These are phyloP conservation scores for Anagyrus pseudococci DNA, from an alignment of 2,888 invertebrate genomes.

Conservation along the genomic window DNA sequence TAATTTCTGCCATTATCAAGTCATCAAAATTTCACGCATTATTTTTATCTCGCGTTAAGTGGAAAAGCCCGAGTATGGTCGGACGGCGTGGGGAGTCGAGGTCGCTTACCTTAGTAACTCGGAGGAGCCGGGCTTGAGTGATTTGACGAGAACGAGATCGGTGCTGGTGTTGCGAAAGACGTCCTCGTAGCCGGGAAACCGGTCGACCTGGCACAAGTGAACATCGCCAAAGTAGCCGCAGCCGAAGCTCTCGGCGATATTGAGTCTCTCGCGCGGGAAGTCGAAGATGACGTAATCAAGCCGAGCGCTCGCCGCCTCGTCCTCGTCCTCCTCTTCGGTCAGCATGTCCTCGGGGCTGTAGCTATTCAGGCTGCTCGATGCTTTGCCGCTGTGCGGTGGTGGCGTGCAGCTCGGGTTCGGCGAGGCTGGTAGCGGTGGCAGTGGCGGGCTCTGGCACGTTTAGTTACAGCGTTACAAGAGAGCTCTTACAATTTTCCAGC, in stretches of 20 bases:
- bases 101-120: slow-evolving; percentile 63
- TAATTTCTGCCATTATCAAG: no score
- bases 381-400: slow-evolving; percentile 58
- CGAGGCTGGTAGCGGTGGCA: slow-evolving; percentile 56
- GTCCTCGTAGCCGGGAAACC: slow-evolving; percentile 57
- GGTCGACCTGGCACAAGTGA: slow-evolving; percentile 71
- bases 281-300: slow-evolving; percentile 60
- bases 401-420: slow-evolving; percentile 61
- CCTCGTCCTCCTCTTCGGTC: slow-evolving; percentile 63
- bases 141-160: slow-evolving; percentile 76
- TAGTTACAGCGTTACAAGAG: no score
- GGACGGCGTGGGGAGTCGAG: no score
- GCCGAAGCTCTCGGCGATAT: slow-evolving; percentile 79
- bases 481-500: no score
- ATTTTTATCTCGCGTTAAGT: no score
- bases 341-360: slow-evolving; percentile 63
- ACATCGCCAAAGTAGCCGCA: slow-evolving; percentile 80
- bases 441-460: slow-evolving; percentile 52
- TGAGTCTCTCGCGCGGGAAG: slow-evolving; percentile 76
- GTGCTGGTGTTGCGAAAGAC: slow-evolving; percentile 53
- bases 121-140: slow-evolving; percentile 68
- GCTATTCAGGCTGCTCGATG: slow-evolving; percentile 60
- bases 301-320: slow-evolving; percentile 17
- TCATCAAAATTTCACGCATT: no score
- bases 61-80: neutral